Evolutionary conservation across 2,113 vertebrate genomes (phyloP), one percentile per base, ranked within the genome.

Genomic region (Physeter macrocephalus): DNA sequence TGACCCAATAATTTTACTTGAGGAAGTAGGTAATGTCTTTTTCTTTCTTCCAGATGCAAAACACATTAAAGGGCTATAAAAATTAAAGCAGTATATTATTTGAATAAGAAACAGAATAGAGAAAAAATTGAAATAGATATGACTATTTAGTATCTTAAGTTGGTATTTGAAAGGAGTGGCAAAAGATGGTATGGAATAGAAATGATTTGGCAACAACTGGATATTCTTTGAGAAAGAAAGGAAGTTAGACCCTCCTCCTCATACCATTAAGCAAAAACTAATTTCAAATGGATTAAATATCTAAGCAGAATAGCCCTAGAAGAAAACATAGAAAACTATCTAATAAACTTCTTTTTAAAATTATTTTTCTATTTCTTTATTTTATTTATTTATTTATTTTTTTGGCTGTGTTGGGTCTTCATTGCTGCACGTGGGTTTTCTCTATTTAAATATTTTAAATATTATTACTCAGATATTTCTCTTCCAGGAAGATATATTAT

Each of bases 221-320:
- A 18, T 86, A 46, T 67, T 80, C 27, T 71, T 29, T 62, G 14
- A 21, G 41, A 46, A 67, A 71, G 49, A 8, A 15, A 74, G 8
- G 20, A 91, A 95, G 9, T 77, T 59, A 87, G 69, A 67, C 62
- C 27, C 3, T 5, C 27, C 20, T 71, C 36, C 21, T 86, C 21
- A 78, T 67, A 52, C 15, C 36, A 62, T 87, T 54, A 92, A 94
- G 15, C 29, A 66, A 74, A 96, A 93, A 82, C 39, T 72, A 89
- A 83, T 67, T 77, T 97, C 80, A 92, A 94, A 46, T 86, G 21
- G 31, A 87, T 92, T 94, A 62, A 75, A 66, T 78, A 77, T 87
- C 46, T 82, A 69, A 78, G n/a, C 36, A 90, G 61, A 78, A 95
- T 74, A 72, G 21, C 52, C 46, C 46, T 64, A 34, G 36, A 61